Evolutionary conservation across 1,140 invertebrate genomes (phyloP).

Genomic region (Drosophila subpulchrella): DNA sequence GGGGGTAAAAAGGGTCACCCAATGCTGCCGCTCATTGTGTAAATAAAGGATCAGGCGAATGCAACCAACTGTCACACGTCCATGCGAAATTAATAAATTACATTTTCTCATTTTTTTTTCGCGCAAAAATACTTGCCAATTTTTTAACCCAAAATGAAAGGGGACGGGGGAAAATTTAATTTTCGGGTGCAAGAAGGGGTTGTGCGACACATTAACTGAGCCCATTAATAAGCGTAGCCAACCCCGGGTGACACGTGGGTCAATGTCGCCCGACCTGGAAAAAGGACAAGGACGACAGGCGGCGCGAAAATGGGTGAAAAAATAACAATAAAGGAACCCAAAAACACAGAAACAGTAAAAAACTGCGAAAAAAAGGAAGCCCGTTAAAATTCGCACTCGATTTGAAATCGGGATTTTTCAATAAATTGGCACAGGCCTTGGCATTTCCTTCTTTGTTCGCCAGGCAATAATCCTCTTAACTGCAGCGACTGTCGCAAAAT

Average conservation of each 20-base stretch:
- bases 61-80: conserved; percentile 71
- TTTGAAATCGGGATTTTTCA: conserved; percentile 70
- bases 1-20: conserved; percentile 70
- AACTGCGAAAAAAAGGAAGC: conserved; percentile 31
- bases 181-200: conserved; percentile 55
- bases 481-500: conserved; percentile 77
- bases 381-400: conserved; percentile 61
- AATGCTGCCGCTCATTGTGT: conserved; percentile 71
- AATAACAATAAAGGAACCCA: conserved; percentile 37
- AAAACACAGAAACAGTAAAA: conserved; percentile 21
- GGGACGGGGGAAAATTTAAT: conserved; percentile 54
- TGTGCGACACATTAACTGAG: conserved; percentile 76
- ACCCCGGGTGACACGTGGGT: conserved; percentile 75
- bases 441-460: conserved; percentile 35
- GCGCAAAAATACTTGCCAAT: conserved; percentile 67
- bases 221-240: conserved; percentile 83
- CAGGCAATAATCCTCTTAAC: conserved; percentile 81
- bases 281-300: conserved; percentile 50
- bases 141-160: conserved; percentile 66
- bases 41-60: conserved; percentile 77
- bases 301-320: conserved; percentile 69
- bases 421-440: conserved; percentile 72
- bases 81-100: conserved; percentile 83
- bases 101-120: conserved; percentile 62
- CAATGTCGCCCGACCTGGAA: conserved; percentile 56